Base-by-base conservation (phyloP, 2,888 invertebrate species). In the Cephus pygmeus region DNA sequence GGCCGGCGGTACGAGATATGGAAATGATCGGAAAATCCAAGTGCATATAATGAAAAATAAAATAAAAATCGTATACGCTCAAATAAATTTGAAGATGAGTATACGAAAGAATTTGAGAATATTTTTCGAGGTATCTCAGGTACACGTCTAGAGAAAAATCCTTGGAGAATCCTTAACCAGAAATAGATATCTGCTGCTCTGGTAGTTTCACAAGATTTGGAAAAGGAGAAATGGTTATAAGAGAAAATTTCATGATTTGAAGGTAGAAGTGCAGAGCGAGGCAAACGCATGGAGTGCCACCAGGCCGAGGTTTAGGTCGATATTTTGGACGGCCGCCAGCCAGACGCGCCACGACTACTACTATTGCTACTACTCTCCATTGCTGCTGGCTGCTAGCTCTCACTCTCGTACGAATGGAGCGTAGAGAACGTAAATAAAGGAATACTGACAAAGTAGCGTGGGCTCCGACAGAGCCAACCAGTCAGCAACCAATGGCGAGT, bases 321-420 rank as follows among this genome's bases (percentile, higher is more conserved):
- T 86, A 86, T 83, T 85, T 85, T 86, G 85, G 86, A 85, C 79
- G 81, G 76, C 80, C 82, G 86, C 85, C 85, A 86, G 83, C 82
- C 83, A 85, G 86, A 84, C 86, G 84, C 85, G 82, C 77, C 75
- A 76, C 80, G 76, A 73, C 79, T 73, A 69, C 69, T 33, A 33
- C 69, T 33, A 33, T 33, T 15, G 69, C 69, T 69, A 33, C 69
- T 40, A 40, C 40, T 40, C 40, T 40, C 40, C 40, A 40, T 40
- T 40, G 40, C 40, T 40, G 40, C 40, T 40, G 15, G 40, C 40
- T 40, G 40, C 40, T 76, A 71, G 79, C 80, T 82, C 82, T 81
- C 79, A 69, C 82, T 82, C 79, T 82, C 79, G 77, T 81, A 80
- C 81, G 77, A 82, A 81, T 80, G 77, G 80, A 81, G 73, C 79